Percentiles rank a stretch among this genome's conserved stretches.
Evolutionary conservation across 2,888 invertebrate species (phyloP).

Genomic region (Microctonus aethiopoides): DNA sequence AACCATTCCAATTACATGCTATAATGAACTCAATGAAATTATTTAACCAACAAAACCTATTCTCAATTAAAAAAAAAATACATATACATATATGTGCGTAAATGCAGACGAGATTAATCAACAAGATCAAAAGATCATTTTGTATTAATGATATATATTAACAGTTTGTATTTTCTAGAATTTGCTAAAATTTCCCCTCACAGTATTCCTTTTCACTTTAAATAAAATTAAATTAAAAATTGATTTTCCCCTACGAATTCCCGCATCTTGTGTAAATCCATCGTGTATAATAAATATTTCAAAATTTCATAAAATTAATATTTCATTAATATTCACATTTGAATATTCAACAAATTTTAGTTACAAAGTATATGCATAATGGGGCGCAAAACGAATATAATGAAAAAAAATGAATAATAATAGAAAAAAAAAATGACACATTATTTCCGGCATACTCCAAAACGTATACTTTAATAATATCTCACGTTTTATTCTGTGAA

Average conservation of each 20-base stretch:
- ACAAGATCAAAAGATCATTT: too few relatives aligned
- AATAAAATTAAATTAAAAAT: not conserved
- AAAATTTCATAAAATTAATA: not conserved
- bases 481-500: too few relatives aligned
- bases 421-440: too few relatives aligned
- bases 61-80: too few relatives aligned
- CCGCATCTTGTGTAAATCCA: too few relatives aligned
- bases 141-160: too few relatives aligned
- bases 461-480: not conserved
- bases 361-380: too few relatives aligned
- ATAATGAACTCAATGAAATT: not conserved
- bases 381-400: too few relatives aligned
- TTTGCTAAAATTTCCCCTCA: constrained; percentile 15
- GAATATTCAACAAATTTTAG: too few relatives aligned
- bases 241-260: not conserved
- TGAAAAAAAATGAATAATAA: not conserved
- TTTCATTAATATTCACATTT: not conserved
- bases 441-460: not conserved
- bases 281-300: not conserved
- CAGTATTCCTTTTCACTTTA: not conserved
- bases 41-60: not conserved
- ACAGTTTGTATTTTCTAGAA: constrained; percentile 14
- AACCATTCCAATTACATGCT: not conserved
- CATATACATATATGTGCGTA: not conserved
- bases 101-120: constrained; percentile 41